Percentiles rank a stretch among this genome's conserved stretches.
phyloP scores from a whole-genome alignment of 2,888 invertebrate species.

The Leucophenga maculata region DNA sequence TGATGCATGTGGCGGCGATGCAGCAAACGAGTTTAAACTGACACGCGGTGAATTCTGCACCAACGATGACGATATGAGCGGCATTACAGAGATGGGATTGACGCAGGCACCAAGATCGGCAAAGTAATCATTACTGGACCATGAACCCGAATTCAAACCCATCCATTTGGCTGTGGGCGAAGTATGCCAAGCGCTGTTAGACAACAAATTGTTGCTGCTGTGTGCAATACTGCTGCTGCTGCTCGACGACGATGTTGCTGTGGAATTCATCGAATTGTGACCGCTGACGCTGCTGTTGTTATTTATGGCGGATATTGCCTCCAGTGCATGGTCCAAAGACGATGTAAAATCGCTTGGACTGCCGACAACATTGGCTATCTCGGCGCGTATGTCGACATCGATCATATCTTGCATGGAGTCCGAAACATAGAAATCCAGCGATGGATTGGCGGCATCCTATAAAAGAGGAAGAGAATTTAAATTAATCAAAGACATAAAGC shows the following conservation, averaged over 20 bases:
- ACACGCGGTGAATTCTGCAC: too few relatives aligned
- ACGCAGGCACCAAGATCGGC: constrained; percentile 82
- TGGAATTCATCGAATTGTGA: constrained; percentile 37
- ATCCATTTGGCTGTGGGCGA: constrained; percentile 60
- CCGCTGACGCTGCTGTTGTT: too few relatives aligned
- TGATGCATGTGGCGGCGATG: constrained; percentile 75
- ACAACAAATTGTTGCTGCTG: constrained; percentile 44
- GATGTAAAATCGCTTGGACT: constrained; percentile 79
- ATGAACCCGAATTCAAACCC: constrained; percentile 60
- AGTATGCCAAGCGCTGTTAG: constrained; percentile 52
- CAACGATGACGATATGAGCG: constrained; percentile 77
- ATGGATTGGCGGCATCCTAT: constrained; percentile 75
- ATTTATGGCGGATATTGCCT: constrained; percentile 64
- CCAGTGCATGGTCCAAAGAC: constrained; percentile 70
- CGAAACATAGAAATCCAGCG: constrained; percentile 78
- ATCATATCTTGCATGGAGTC: constrained; percentile 91
- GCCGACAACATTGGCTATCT: constrained; percentile 85
- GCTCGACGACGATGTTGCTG: constrained; percentile 28
- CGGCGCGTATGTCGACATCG: constrained; percentile 90
- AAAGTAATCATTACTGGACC: constrained; percentile 76
- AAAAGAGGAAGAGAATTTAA: constrained; percentile 51
- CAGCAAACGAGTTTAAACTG: constrained; percentile 57
- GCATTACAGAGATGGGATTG: constrained; percentile 92
- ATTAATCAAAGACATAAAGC: constrained; percentile 14
- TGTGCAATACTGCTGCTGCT: constrained; percentile 45